These are phyloP conservation scores for Serinus canaria DNA, from an alignment of 2,113 vertebrate species.

Conservation along the genomic window DNA sequence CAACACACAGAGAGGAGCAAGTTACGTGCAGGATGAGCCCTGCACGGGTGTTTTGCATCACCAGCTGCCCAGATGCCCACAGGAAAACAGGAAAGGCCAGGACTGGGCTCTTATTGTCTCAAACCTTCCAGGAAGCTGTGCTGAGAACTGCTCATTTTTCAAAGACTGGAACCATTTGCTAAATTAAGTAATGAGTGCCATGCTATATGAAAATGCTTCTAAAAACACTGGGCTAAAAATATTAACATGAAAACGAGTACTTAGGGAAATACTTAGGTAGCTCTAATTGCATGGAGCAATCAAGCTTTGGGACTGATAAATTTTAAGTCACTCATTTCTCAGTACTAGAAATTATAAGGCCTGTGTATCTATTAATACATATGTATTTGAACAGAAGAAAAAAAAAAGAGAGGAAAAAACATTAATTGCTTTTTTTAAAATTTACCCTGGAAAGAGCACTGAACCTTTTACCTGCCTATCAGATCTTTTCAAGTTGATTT, in stretches of 20 bases:
- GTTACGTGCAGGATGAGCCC: rapidly evolving
- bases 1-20: not conserved
- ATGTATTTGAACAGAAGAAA: not conserved
- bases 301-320: not conserved
- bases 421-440: not conserved
- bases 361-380: not conserved
- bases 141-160: not conserved
- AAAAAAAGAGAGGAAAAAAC: not conserved
- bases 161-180: not conserved
- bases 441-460: not conserved
- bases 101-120: rapidly evolving
- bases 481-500: not conserved
- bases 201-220: not conserved
- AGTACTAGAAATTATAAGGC: not conserved
- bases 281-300: not conserved
- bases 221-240: not conserved
- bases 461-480: not conserved
- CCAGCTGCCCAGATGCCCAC: rapidly evolving
- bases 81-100: not conserved
- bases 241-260: not conserved
- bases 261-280: not conserved
- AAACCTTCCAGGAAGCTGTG: not conserved
- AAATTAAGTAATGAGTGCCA: not conserved
- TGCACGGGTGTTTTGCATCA: rapidly evolving
- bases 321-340: not conserved